Evolutionary conservation across 1,140 invertebrate genomes (phyloP).

Genomic region (Caenorhabditis inopinata): DNA sequence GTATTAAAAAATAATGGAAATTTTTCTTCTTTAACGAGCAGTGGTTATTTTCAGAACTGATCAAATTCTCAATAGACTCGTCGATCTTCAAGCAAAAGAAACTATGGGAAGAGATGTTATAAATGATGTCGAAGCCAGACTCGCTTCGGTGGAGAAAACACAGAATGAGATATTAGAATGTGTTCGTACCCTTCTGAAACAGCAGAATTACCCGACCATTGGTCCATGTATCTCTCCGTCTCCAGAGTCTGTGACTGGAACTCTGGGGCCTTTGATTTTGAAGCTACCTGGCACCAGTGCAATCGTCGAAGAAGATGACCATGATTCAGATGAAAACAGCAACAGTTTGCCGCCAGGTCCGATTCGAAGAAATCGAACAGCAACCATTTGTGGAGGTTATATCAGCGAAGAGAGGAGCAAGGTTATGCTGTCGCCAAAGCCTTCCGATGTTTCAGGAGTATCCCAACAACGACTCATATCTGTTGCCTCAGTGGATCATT

Average conservation of each 20-base stretch:
- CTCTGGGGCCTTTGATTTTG: neutral
- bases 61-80: conserved; percentile 7
- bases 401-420: neutral
- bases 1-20: no score
- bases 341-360: neutral
- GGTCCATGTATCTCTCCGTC: neutral
- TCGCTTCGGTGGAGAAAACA: neutral
- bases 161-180: conserved; percentile 8
- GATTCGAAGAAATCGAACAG: neutral
- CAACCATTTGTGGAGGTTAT: conserved; percentile 17
- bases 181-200: neutral
- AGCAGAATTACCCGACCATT: neutral
- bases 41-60: conserved; percentile 2
- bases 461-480: neutral
- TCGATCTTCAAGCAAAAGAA: conserved; percentile 13
- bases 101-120: neutral
- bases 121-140: neutral
- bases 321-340: neutral
- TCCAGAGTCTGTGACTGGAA: neutral
- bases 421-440: neutral
- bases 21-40: no score
- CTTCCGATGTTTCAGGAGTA: neutral
- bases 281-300: neutral
- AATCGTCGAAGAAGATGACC: neutral
- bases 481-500: neutral